phyloP scores from a whole-genome alignment of 2,113 vertebrate genomes.

The Lampris megalopsis region DNA sequence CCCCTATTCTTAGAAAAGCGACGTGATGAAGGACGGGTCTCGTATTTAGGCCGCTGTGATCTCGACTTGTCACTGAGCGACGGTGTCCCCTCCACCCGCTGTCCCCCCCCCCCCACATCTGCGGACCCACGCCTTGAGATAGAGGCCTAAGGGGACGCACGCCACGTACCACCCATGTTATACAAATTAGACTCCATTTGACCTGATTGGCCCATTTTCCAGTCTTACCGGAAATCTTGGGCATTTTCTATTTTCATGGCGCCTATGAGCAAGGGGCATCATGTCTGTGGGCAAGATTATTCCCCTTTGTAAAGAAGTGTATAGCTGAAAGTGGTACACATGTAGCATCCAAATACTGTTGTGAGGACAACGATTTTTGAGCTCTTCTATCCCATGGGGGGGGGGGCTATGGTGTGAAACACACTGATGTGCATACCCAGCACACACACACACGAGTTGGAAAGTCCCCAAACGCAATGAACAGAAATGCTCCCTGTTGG shows the following conservation, averaged over 20 bases:
- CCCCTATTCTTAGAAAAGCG: constrained; percentile 77
- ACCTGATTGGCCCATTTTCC: too few relatives aligned
- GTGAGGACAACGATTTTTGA: background rate
- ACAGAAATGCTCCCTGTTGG: constrained; percentile 11
- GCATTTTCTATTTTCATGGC: too few relatives aligned
- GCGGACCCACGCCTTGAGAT: constrained; percentile 17
- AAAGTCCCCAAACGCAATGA: background rate
- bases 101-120: background rate
- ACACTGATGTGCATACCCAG: background rate
- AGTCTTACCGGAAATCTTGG: too few relatives aligned
- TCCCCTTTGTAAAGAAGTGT: background rate
- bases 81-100: constrained; percentile 10
- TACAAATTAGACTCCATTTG: too few relatives aligned
- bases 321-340: background rate
- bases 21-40: constrained; percentile 64
- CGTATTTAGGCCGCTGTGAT: constrained; percentile 60
- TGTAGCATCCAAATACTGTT: constrained; percentile 1
- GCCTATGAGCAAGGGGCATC: too few relatives aligned
- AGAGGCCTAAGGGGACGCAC: background rate
- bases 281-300: background rate
- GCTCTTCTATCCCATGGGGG: background rate
- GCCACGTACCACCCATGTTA: too few relatives aligned
- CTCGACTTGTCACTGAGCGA: constrained; percentile 49
- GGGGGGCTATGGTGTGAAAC: background rate
- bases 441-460: background rate